Evolutionary conservation across 2,113 vertebrate species (phyloP).

Genomic region (zebrafish (Danio rerio)): GRCz12tu NC_133191.1:36437501-36438000

Average conservation of each 20-base stretch:
- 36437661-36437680: neutral
- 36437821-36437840: no score
- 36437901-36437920: no score
- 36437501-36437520: conserved; percentile 50
- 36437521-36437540: conserved; percentile 38
- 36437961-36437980: no score
- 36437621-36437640: conserved; percentile 14
- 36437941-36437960: no score
- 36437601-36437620: neutral
- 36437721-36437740: neutral
- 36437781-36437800: no score
- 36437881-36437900: no score
- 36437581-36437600: conserved; percentile 50
- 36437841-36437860: no score
- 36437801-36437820: no score
- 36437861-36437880: no score
- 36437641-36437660: neutral
- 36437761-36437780: no score
- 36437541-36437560: conserved; percentile 39
- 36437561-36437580: conserved; percentile 67
- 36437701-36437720: neutral
- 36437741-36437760: neutral
- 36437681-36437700: neutral
- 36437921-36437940: no score
- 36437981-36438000: no score